Conservation (phyloP, 1,140 invertebrate species). For the Drosophila tani region DNA sequence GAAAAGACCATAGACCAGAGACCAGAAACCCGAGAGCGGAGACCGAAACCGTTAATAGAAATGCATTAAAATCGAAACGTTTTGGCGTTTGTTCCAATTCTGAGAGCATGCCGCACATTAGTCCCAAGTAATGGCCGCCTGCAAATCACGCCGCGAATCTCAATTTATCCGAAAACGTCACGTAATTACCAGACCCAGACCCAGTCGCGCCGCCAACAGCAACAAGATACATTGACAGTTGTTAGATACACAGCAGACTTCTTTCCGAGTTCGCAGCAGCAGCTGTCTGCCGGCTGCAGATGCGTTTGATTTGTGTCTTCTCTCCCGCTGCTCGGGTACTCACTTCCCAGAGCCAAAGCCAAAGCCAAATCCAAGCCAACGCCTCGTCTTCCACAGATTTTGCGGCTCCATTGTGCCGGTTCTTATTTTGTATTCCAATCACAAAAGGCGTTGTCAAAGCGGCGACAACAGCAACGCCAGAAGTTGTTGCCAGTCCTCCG, state of each 20-base stretch:
- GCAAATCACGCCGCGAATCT: slow-evolving; percentile 76
- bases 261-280: slow-evolving; percentile 73
- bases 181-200: slow-evolving; percentile 66
- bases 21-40: not conserved
- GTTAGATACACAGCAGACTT: slow-evolving; percentile 48
- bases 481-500: slow-evolving; percentile 62
- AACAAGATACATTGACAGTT: slow-evolving; percentile 15
- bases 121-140: slow-evolving; percentile 69
- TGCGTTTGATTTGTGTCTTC: slow-evolving; percentile 77
- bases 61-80: slow-evolving; percentile 73
- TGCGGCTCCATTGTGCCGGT: slow-evolving; percentile 46
- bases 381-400: slow-evolving; percentile 66
- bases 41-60: slow-evolving; percentile 74
- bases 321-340: slow-evolving; percentile 13
- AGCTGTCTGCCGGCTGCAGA: slow-evolving; percentile 68
- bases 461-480: slow-evolving; percentile 77
- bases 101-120: slow-evolving; percentile 77
- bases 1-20: not conserved
- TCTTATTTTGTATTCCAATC: slow-evolving; percentile 81
- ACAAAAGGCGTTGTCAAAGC: slow-evolving; percentile 81
- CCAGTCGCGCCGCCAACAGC: not conserved
- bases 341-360: slow-evolving; percentile 6
- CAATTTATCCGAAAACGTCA: slow-evolving; percentile 83
- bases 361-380: slow-evolving; percentile 23
- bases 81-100: slow-evolving; percentile 79